A percentile compares a stretch with the other conserved stretches of the same genome.
Evolutionary conservation across 2,888 invertebrate genomes (phyloP).

Genomic region (Seira sanloemensis): DNA sequence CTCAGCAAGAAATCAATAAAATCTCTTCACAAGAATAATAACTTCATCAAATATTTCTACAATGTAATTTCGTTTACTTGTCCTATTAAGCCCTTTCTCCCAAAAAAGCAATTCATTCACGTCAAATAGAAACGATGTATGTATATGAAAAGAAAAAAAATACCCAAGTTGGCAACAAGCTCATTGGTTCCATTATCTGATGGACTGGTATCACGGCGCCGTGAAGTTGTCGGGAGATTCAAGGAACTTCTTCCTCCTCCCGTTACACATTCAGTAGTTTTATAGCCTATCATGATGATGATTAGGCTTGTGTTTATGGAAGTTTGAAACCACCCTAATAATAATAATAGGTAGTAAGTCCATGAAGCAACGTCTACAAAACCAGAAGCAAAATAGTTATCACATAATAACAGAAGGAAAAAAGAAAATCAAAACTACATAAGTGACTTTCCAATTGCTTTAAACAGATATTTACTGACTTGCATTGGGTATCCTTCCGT

Average conservation of each 20-base stretch:
- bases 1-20: too few relatives aligned
- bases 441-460: slow-evolving; percentile 31
- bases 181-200: slow-evolving; percentile 61
- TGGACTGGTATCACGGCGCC: slow-evolving; percentile 41
- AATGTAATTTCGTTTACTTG: too few relatives aligned
- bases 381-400: slow-evolving; percentile 26
- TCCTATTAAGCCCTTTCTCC: too few relatives aligned
- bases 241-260: slow-evolving; percentile 2
- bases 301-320: background rate
- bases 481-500: slow-evolving; percentile 19
- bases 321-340: slow-evolving; percentile 24
- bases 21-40: too few relatives aligned
- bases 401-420: slow-evolving; percentile 14
- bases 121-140: too few relatives aligned
- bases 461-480: background rate
- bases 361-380: background rate
- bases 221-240: slow-evolving; percentile 24
- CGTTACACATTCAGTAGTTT: slow-evolving; percentile 10
- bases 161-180: slow-evolving; percentile 70
- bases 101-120: too few relatives aligned
- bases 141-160: slow-evolving; percentile 16
- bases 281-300: slow-evolving; percentile 25
- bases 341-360: too few relatives aligned
- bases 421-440: slow-evolving; percentile 32
- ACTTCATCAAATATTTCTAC: too few relatives aligned